Evolutionary conservation across 2,797 vertebrate genomes (phyloP).

Genomic region (Helostoma temminkii): DNA sequence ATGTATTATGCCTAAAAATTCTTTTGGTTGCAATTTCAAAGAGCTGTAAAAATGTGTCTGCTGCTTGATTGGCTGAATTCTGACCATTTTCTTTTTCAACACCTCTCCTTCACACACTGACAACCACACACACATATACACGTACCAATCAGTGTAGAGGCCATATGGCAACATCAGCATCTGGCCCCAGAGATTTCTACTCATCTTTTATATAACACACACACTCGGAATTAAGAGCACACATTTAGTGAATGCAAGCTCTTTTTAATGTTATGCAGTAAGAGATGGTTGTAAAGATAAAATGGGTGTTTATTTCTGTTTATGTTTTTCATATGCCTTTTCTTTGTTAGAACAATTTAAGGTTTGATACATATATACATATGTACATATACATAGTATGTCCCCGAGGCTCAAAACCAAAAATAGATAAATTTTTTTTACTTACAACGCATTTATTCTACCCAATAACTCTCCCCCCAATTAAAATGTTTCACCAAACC

Average conservation of each 20-base stretch:
- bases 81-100: slow-evolving; percentile 21
- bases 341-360: not conserved
- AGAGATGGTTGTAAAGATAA: not conserved
- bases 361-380: no score
- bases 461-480: slow-evolving; percentile 16
- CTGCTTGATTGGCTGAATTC: slow-evolving; percentile 27
- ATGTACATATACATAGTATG: no score
- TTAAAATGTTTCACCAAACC: slow-evolving; percentile 47
- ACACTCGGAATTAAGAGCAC: not conserved
- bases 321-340: not conserved
- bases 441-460: slow-evolving; percentile 33
- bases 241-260: not conserved
- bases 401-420: slow-evolving; percentile 38
- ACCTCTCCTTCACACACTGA: slow-evolving; percentile 38
- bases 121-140: slow-evolving; percentile 36
- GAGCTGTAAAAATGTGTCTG: slow-evolving; percentile 32
- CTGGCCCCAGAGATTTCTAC: slow-evolving; percentile 69
- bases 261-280: not conserved
- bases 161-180: slow-evolving; percentile 78
- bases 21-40: slow-evolving; percentile 45
- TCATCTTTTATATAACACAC: slow-evolving; percentile 71
- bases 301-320: not conserved
- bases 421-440: slow-evolving; percentile 38
- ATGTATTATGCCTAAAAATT: slow-evolving; percentile 6
- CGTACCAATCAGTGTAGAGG: slow-evolving; percentile 64